Percentiles rank a stretch among this genome's conserved stretches.
These are phyloP conservation scores for Bryconaethiops microstoma DNA, from an alignment of 2,797 vertebrate genomes.

Conservation along the genomic window DNA sequence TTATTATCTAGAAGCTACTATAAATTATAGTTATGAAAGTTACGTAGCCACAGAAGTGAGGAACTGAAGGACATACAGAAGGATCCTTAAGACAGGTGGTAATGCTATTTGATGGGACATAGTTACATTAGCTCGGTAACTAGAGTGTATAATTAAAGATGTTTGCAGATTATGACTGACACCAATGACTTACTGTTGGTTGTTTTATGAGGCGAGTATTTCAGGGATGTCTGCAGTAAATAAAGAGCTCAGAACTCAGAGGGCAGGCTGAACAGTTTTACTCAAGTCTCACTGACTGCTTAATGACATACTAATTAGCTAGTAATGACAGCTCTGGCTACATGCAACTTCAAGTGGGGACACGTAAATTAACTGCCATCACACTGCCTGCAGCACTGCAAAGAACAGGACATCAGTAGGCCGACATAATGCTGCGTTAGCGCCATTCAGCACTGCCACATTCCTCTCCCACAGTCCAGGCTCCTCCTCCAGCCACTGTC, in stretches of 20 bases:
- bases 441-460: conserved; percentile 10
- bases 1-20: too few species aligned
- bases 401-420: background rate
- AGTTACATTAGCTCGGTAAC: too few species aligned
- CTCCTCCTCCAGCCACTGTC: background rate
- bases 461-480: background rate
- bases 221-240: conserved; percentile 11
- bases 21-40: too few species aligned
- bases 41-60: too few species aligned
- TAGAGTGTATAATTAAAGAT: background rate
- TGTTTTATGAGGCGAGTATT: background rate
- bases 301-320: conserved; percentile 21
- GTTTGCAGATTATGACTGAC: background rate
- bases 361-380: too few species aligned
- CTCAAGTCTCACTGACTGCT: background rate
- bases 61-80: too few species aligned
- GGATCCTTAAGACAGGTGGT: too few species aligned
- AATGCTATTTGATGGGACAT: too few species aligned
- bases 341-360: conserved; percentile 14
- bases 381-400: background rate
- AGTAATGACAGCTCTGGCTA: conserved; percentile 23
- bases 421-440: background rate
- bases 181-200: background rate
- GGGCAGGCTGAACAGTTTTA: background rate
- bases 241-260: background rate